phyloP scores from a whole-genome alignment of 2,113 vertebrate genomes.

The Pyrgilauda ruficollis region DNA sequence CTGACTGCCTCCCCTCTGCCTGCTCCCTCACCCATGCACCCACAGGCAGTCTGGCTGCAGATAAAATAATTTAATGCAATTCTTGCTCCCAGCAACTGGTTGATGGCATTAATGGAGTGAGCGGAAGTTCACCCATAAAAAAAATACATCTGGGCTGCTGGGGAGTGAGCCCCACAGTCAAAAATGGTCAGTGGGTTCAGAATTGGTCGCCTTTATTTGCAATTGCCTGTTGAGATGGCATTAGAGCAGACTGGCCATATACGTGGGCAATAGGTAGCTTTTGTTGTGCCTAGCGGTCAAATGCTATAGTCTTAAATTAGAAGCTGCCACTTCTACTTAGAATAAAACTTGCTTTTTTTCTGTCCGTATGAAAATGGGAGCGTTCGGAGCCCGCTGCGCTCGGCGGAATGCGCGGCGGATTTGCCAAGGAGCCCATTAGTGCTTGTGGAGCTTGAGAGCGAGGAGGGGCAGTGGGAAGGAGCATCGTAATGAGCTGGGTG shows the following conservation, averaged over 20 bases:
- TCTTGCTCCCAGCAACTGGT: neutral
- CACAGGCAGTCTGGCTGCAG: neutral
- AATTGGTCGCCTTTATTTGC: neutral
- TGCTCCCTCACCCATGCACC: neutral
- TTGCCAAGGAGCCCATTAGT: slow-evolving; percentile 30
- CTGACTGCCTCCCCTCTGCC: neutral
- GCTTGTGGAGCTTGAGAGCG: neutral
- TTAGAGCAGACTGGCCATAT: neutral
- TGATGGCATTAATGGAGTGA: neutral
- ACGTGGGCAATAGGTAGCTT: slow-evolving; percentile 34
- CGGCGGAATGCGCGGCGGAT: accelerated
- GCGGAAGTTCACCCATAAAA: neutral
- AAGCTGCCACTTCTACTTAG: slow-evolving; percentile 50
- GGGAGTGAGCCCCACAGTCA: neutral
- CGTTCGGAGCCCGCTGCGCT: neutral
- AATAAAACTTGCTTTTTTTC: neutral
- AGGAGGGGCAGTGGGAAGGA: neutral
- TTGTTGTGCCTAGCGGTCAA: slow-evolving; percentile 50
- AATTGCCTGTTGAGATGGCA: neutral
- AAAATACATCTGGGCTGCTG: neutral
- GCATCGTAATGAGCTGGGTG: neutral
- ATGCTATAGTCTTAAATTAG: slow-evolving; percentile 17
- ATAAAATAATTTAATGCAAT: neutral
- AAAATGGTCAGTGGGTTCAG: neutral
- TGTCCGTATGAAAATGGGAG: neutral